phyloP scores from a whole-genome alignment of 2,113 vertebrate genomes.

The Thomomys bottae region DNA sequence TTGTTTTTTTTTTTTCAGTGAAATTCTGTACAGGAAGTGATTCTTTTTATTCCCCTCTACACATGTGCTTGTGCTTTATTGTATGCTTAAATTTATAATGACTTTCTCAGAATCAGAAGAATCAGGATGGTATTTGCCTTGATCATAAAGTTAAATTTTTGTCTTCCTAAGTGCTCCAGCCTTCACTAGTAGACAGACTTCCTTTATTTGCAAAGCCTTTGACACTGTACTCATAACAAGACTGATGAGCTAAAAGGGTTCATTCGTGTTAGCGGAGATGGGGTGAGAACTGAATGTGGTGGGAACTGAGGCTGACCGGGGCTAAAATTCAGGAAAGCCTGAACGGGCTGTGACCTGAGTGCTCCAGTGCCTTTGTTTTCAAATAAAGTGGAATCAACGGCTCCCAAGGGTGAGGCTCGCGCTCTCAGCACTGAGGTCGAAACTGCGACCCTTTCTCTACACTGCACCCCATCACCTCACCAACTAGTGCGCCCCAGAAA shows the following conservation, averaged over 20 bases:
- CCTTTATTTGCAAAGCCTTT: neutral
- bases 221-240: neutral
- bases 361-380: neutral
- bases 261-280: neutral
- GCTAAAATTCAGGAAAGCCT: neutral
- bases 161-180: neutral
- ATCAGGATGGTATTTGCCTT: neutral
- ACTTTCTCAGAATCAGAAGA: neutral
- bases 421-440: neutral
- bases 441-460: neutral
- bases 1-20: neutral
- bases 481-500: no score
- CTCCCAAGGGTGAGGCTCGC: neutral
- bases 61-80: no score
- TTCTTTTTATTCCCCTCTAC: neutral
- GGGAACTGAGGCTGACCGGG: neutral
- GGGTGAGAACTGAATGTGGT: neutral
- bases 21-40: neutral
- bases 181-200: neutral
- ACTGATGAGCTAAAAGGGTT: neutral
- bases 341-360: neutral
- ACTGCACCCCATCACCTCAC: no score
- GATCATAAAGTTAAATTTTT: neutral
- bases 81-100: neutral
- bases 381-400: neutral